phyloP scores from a whole-genome alignment of 2,113 vertebrate species.

The Pituophis catenifer region DNA sequence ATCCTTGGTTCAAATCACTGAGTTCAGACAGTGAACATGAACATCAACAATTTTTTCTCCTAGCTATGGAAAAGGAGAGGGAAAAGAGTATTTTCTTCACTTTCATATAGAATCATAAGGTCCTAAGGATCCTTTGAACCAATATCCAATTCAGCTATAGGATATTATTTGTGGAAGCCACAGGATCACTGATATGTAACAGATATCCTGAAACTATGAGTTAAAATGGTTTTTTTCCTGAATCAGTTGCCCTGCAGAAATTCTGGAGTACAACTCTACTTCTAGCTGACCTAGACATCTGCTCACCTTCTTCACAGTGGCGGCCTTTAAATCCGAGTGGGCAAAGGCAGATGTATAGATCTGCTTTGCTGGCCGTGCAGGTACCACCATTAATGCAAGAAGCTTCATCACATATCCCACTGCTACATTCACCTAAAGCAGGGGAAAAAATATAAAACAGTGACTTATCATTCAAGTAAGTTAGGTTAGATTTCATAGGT shows the following conservation, averaged over 20 bases:
- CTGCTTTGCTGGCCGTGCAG: slow-evolving; percentile 80
- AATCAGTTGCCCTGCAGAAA: neutral
- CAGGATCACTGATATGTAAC: neutral
- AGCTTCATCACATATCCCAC: slow-evolving; percentile 82
- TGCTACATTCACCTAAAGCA: slow-evolving; percentile 87
- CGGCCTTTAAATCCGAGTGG: slow-evolving; percentile 88
- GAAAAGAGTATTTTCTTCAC: neutral
- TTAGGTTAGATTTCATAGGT: neutral
- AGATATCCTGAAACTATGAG: neutral
- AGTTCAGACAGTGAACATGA: neutral
- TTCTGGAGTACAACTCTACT: neutral
- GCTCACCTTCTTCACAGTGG: slow-evolving; percentile 90
- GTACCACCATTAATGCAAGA: slow-evolving; percentile 84
- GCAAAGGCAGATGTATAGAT: slow-evolving; percentile 90
- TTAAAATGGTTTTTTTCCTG: neutral
- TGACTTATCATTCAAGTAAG: neutral
- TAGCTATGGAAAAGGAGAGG: neutral
- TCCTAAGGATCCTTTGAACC: neutral
- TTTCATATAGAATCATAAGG: neutral
- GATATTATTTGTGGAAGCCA: neutral
- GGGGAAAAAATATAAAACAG: neutral
- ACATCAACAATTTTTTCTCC: neutral
- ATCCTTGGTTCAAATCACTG: neutral
- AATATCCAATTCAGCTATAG: neutral
- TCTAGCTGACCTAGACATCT: neutral